Percentiles rank a stretch among this genome's conserved stretches.
phyloP scores from a whole-genome alignment of 2,888 invertebrate genomes.

The Cantharis flavilabris region DNA sequence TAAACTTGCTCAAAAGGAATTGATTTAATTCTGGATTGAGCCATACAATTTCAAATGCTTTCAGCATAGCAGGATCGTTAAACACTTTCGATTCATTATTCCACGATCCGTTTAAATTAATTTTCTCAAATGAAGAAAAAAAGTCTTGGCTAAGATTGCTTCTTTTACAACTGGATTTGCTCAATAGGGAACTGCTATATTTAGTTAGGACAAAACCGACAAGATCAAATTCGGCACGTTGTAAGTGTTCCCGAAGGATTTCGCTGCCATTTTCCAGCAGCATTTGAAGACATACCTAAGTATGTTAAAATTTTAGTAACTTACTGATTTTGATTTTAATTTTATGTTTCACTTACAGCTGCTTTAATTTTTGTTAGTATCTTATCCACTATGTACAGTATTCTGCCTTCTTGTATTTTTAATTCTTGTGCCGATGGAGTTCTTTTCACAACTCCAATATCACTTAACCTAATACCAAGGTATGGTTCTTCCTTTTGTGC shows the following conservation, averaged over 20 bases:
- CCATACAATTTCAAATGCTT: conserved; percentile 10
- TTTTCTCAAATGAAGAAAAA: not conserved
- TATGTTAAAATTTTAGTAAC: not conserved
- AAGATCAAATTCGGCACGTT: not conserved
- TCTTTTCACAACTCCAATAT: not conserved
- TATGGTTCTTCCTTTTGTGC: not conserved
- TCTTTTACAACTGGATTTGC: not conserved
- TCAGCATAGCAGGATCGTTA: conserved; percentile 2
- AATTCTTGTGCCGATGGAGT: not conserved
- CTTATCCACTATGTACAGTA: not conserved
- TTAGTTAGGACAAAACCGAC: not conserved
- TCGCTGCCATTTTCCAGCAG: not conserved
- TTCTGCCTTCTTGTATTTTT: not conserved
- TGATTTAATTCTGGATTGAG: not conserved
- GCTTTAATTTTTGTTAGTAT: not conserved
- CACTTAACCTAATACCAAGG: not conserved
- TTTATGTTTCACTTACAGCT: not conserved
- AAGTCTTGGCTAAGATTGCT: not conserved
- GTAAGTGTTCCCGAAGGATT: not conserved
- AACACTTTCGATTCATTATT: not conserved
- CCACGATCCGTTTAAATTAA: not conserved
- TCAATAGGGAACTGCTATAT: not conserved
- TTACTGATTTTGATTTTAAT: not conserved
- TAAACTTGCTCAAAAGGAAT: not conserved
- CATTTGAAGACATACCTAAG: not conserved